phyloP scores from a whole-genome alignment of 2,113 vertebrate genomes.

The Brachypteracias leptosomus region DNA sequence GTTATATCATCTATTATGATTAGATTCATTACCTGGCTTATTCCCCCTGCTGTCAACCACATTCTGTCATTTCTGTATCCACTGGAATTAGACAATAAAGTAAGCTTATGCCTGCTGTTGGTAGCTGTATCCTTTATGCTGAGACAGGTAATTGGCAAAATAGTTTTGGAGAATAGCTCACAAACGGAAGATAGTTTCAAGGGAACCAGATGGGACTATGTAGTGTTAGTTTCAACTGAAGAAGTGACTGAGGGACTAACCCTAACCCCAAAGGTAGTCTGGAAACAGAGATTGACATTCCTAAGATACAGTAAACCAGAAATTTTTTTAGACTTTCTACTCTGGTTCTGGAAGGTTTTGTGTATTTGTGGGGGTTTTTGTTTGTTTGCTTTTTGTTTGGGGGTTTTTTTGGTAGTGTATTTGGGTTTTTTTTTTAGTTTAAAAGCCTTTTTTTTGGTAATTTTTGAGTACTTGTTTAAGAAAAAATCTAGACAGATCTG shows the following conservation, averaged over 20 bases:
- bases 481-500: neutral
- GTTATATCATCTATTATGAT: too few species aligned
- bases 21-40: too few species aligned
- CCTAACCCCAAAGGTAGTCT: neutral
- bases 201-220: neutral
- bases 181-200: neutral
- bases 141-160: too few species aligned
- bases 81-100: too few species aligned
- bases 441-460: neutral
- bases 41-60: too few species aligned
- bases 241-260: neutral
- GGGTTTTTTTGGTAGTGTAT: too few species aligned
- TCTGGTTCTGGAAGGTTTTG: neutral
- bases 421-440: neutral
- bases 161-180: neutral
- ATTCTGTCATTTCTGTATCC: too few species aligned
- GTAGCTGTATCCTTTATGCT: too few species aligned
- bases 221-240: neutral
- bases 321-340: neutral
- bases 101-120: too few species aligned
- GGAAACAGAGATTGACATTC: neutral
- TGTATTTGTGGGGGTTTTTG: neutral
- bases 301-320: neutral
- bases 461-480: neutral
- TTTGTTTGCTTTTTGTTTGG: neutral